These are phyloP conservation scores for Drosophila anomelani DNA, from an alignment of 2,888 invertebrate genomes.

Conservation along the genomic window DNA sequence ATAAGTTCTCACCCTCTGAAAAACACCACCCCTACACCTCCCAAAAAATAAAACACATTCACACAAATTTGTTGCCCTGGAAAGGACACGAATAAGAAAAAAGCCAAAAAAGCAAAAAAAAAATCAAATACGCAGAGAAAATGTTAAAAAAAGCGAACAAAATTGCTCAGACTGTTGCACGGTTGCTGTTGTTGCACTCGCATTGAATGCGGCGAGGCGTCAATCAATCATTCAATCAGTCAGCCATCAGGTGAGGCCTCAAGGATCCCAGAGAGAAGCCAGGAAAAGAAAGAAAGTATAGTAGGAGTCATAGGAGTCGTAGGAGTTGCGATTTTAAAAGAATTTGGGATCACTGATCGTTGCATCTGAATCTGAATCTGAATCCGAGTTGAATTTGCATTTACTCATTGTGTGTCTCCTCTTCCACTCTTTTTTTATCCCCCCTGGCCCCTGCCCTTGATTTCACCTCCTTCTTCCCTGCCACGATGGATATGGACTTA, in stretches of 20 bases:
- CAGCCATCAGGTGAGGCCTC: neutral
- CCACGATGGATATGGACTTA: slow-evolving; percentile 1
- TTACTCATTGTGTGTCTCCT: slow-evolving; percentile 28
- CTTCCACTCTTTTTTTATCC: neutral
- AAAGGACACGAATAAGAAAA: slow-evolving; percentile 18
- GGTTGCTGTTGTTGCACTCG: slow-evolving; percentile 64
- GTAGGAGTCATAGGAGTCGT: neutral
- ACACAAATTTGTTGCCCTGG: slow-evolving; percentile 14
- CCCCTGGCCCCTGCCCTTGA: neutral
- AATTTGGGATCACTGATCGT: neutral
- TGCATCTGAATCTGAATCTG: neutral
- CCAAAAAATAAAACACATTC: neutral
- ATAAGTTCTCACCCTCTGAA: slow-evolving; percentile 16
- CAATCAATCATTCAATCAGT: neutral
- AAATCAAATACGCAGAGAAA: slow-evolving; percentile 29
- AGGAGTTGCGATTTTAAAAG: neutral
- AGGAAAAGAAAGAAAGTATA: neutral
- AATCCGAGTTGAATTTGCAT: slow-evolving; percentile 10
- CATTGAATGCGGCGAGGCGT: slow-evolving; percentile 38
- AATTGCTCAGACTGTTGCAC: slow-evolving; percentile 40
- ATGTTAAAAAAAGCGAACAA: slow-evolving; percentile 44
- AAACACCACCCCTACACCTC: neutral
- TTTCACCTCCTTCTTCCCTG: neutral
- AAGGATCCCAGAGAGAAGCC: neutral
- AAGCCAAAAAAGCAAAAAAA: slow-evolving; percentile 5